Percentiles rank a stretch among this genome's conserved stretches.
phyloP scores from a whole-genome alignment of 2,113 vertebrate genomes.

The Pionites leucogaster region DNA sequence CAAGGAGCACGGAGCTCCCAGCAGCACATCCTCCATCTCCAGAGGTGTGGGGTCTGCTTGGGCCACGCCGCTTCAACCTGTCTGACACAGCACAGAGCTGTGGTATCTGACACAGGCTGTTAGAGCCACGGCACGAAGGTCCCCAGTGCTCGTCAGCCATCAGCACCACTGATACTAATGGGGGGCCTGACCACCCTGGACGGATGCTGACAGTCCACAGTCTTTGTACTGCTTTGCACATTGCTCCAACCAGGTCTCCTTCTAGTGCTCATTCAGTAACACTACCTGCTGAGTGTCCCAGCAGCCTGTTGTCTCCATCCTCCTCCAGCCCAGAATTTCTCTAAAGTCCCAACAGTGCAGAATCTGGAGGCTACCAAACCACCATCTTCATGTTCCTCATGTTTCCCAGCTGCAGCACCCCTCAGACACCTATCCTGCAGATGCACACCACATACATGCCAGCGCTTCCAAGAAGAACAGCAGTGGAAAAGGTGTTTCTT shows the following conservation, averaged over 20 bases:
- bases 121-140: not conserved
- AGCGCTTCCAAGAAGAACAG: not conserved
- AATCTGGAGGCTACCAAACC: not conserved
- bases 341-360: not conserved
- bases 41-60: not conserved
- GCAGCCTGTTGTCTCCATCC: not conserved
- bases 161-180: not conserved
- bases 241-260: not conserved
- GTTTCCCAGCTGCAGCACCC: not conserved
- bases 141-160: rapidly evolving
- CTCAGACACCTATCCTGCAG: not conserved
- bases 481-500: not conserved
- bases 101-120: not conserved
- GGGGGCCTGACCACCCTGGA: not conserved
- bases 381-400: not conserved
- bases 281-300: not conserved
- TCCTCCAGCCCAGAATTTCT: not conserved
- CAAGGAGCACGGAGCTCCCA: rapidly evolving
- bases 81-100: not conserved
- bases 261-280: not conserved
- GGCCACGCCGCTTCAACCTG: not conserved
- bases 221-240: not conserved
- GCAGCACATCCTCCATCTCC: rapidly evolving
- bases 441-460: not conserved
- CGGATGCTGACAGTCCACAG: not conserved